Conservation (phyloP, 30 jellyfish, hydroid and myxozoan genomes). For the Chrysaora quinquecirrha region DNA sequence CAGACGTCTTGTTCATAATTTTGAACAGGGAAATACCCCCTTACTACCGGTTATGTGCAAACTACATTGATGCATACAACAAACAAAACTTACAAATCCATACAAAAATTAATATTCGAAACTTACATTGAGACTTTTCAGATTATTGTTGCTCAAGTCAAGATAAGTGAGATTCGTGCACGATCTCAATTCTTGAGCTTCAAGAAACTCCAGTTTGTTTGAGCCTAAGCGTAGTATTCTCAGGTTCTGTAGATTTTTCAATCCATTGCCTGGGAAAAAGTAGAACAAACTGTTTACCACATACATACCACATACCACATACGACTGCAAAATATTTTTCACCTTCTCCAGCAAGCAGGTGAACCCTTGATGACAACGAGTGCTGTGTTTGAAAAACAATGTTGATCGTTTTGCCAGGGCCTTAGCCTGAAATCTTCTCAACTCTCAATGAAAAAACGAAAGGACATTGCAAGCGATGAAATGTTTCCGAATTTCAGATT, state of each 20-base stretch:
- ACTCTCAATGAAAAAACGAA: no score
- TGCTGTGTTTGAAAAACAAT: no score
- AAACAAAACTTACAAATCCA: background rate
- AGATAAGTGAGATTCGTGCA: slow-evolving; percentile 41
- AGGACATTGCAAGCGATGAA: no score
- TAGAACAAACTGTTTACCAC: background rate
- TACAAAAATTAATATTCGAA: background rate
- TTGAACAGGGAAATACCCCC: no score
- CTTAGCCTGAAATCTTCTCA: no score
- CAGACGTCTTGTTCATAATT: background rate
- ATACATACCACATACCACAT: background rate
- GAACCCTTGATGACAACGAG: background rate
- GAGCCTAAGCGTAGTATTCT: slow-evolving; percentile 38
- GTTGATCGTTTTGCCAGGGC: no score
- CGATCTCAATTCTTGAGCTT: slow-evolving; percentile 4
- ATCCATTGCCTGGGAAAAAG: slow-evolving; percentile 47
- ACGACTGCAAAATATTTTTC: background rate
- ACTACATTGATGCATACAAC: no score
- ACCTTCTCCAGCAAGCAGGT: background rate
- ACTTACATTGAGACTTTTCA: slow-evolving; percentile 25
- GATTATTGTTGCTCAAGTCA: slow-evolving; percentile 49
- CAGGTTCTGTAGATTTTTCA: slow-evolving; percentile 35
- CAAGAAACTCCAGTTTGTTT: slow-evolving; percentile 3
- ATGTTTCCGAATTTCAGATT: no score
- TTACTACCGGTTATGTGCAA: no score